These are phyloP conservation scores for Lepidochrysops patricia DNA, from an alignment of 2,888 invertebrate genomes.

Conservation along the genomic window DNA sequence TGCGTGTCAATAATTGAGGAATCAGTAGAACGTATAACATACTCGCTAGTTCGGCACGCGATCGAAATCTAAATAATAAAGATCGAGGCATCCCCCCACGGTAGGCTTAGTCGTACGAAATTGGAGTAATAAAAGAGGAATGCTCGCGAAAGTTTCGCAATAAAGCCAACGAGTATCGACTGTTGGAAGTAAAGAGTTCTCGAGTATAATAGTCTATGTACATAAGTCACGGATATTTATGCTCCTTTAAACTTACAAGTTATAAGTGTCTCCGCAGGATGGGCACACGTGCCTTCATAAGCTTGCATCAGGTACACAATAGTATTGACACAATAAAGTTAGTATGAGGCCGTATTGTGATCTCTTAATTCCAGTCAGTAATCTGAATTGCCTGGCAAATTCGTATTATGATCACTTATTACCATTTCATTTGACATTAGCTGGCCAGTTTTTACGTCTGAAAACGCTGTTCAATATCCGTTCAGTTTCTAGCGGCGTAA, in stretches of 20 bases:
- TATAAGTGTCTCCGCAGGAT: slow-evolving; percentile 22
- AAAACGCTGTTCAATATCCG: no score
- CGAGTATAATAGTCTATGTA: slow-evolving; percentile 38
- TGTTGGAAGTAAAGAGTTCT: slow-evolving; percentile 72
- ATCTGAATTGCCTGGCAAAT: no score
- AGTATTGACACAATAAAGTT: no score
- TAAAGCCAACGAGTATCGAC: slow-evolving; percentile 72
- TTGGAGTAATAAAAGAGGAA: slow-evolving; percentile 74
- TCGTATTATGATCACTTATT: no score
- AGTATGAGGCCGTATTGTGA: no score
- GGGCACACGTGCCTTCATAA: slow-evolving; percentile 10
- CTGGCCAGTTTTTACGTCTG: no score
- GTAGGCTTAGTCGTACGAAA: slow-evolving; percentile 71
- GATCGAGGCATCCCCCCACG: slow-evolving; percentile 49
- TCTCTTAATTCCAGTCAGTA: no score
- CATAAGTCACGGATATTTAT: slow-evolving; percentile 33
- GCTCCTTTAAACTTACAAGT: slow-evolving; percentile 31
- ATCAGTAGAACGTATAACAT: slow-evolving; percentile 20
- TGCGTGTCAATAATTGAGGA: slow-evolving; percentile 16
- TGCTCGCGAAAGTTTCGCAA: slow-evolving; percentile 72
- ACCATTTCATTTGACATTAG: no score
- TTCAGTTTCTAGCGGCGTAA: no score
- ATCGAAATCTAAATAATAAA: slow-evolving; percentile 72
- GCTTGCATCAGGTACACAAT: no score
- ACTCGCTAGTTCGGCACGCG: slow-evolving; percentile 31